A percentile compares a stretch with the other conserved stretches of the same genome.
Conservation (phyloP, 2,888 invertebrate genomes). For the Ramazzottius varieornatus region DNA sequence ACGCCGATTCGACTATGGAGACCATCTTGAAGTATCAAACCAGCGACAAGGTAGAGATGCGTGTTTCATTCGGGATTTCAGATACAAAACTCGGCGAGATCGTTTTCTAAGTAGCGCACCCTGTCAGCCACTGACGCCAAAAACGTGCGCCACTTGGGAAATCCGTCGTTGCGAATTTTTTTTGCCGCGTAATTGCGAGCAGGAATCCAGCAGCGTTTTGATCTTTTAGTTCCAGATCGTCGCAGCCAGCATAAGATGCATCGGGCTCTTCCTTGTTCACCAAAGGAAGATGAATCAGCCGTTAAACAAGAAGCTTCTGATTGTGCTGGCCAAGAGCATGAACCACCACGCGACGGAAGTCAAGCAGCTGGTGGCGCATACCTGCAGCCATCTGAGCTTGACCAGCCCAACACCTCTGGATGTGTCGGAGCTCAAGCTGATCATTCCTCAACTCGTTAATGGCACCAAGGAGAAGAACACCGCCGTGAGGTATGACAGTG, state of each 20-base stretch:
- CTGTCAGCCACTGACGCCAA: no score
- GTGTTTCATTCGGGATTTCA: neutral
- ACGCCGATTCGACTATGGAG: constrained; percentile 25
- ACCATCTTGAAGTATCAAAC: neutral
- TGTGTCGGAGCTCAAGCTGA: constrained; percentile 39
- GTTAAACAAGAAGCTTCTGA: constrained; percentile 4
- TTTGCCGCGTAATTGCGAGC: no score
- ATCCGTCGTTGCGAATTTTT: no score
- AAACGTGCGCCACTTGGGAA: no score
- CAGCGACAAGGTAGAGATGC: neutral
- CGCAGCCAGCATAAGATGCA: neutral
- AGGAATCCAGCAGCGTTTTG: no score
- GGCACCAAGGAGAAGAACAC: constrained; percentile 95
- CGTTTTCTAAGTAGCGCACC: no score
- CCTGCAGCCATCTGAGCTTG: constrained; percentile 45
- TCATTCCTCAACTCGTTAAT: constrained; percentile 75
- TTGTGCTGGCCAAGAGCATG: constrained; percentile 25
- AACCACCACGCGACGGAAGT: constrained; percentile 80
- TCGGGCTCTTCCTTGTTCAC: neutral
- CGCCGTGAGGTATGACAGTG: constrained; percentile 73
- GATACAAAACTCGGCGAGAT: neutral
- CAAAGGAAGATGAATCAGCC: neutral
- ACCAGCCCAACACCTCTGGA: constrained; percentile 18
- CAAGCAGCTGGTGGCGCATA: constrained; percentile 61
- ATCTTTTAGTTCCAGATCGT: no score